These are phyloP conservation scores for Polymixis flavicincta DNA, from an alignment of 2,888 invertebrate species.

Conservation along the genomic window DNA sequence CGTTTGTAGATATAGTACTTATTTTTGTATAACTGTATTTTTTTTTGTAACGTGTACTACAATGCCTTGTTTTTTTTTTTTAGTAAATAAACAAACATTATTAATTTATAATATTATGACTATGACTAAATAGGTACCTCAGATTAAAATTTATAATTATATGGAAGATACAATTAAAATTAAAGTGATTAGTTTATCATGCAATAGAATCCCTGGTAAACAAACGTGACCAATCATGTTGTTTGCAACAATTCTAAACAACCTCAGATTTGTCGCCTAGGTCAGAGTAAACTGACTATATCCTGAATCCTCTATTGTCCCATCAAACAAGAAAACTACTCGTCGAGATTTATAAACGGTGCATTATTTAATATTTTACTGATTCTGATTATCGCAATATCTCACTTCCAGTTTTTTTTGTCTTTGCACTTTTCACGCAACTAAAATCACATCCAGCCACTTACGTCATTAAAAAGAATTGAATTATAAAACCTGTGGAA, in stretches of 20 bases:
- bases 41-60: neutral
- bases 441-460: constrained; percentile 75
- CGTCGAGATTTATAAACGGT: constrained; percentile 55
- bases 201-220: neutral
- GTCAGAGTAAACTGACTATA: constrained; percentile 60
- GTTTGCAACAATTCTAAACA: constrained; percentile 29
- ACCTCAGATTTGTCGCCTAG: constrained; percentile 55
- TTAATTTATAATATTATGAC: too few species aligned
- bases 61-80: neutral
- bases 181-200: neutral
- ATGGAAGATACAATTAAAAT: neutral
- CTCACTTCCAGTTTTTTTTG: constrained; percentile 34
- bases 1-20: neutral
- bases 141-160: too few species aligned
- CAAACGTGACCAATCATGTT: constrained; percentile 19
- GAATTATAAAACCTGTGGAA: constrained; percentile 66
- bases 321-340: constrained; percentile 47
- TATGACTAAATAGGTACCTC: too few species aligned
- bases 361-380: constrained; percentile 57
- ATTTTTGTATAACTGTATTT: neutral
- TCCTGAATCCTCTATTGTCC: constrained; percentile 54
- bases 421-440: constrained; percentile 48
- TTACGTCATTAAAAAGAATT: constrained; percentile 77
- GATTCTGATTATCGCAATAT: constrained; percentile 34
- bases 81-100: too few species aligned